Conservation (phyloP, 2,113 vertebrate species). For the Proterorhinus semilunaris region DNA sequence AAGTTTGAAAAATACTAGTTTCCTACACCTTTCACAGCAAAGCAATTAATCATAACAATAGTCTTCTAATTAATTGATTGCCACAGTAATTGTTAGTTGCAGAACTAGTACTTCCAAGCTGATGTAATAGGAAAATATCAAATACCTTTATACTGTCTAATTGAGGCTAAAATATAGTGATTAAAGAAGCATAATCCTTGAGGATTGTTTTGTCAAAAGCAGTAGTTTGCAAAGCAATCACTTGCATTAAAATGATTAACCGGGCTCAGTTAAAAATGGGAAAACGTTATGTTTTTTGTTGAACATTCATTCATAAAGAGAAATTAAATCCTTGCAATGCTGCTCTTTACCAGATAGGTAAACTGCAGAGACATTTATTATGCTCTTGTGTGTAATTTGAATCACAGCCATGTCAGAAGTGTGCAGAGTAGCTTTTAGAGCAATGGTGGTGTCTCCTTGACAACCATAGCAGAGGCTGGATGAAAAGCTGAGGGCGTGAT, state of each 20-base stretch:
- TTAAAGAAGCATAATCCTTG: neutral
- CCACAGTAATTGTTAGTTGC: too few species aligned
- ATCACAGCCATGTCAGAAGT: conserved; percentile 12
- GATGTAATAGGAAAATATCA: too few species aligned
- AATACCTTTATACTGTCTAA: too few species aligned
- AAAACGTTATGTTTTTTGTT: neutral
- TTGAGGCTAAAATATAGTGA: neutral
- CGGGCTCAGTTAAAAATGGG: neutral
- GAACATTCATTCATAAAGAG: neutral
- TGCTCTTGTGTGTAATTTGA: neutral
- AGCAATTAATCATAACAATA: too few species aligned
- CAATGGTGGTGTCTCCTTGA: conserved; percentile 55
- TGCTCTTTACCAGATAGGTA: neutral
- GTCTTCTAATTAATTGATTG: too few species aligned
- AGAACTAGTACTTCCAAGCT: too few species aligned
- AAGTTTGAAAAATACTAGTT: too few species aligned
- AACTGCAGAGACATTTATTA: neutral
- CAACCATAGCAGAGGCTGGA: conserved; percentile 52
- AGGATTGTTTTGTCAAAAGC: neutral
- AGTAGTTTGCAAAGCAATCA: neutral
- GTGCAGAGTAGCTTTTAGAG: conserved; percentile 30
- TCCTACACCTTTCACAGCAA: too few species aligned
- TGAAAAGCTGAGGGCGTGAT: conserved; percentile 57
- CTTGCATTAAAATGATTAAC: neutral
- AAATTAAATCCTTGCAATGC: neutral